Base-by-base conservation (phyloP, 2,113 vertebrate species). In the Urocolius indicus region DNA sequence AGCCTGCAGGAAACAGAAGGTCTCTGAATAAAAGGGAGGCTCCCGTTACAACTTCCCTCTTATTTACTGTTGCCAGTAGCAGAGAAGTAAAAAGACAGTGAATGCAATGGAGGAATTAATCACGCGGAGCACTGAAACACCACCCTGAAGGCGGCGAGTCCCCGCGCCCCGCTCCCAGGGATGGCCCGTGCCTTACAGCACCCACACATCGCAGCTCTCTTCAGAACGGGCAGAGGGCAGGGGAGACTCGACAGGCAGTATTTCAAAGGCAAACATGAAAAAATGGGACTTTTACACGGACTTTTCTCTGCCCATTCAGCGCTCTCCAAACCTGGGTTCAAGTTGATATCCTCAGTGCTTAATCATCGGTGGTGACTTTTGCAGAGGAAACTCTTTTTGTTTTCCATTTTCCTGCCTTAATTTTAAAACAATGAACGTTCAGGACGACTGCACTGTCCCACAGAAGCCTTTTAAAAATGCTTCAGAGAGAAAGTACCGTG, bases 1-100 rank as follows among this genome's bases (percentile, higher is more conserved):
- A 96, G 87, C 88, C 76, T 93, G 92, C 93, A 95, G 96, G 96
- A 97, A 97, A 96, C 94, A 95, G 92, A 93, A 96, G 94, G 94
- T 84, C 90, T 90, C 92, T 84, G 92, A 95, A 94, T 91, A 95
- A 96, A 94, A 92, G 83, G 75, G 93, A 96, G 93, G 85, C 93
- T 97, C 95, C 90, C 88, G 85, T 95, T 96, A 95, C 94, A 95
- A 90, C 94, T 96, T 96, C 93, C 90, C 85, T 94, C 91, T 96
- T 96, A 95, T 89, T 95, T 95, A 97, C 94, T 92, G 90, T 93
- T 97, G 92, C 93, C 94, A 91, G 93, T 90, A 94, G 95, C 94
- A 90, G 75, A 94, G 92, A 88, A 96, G 92, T 83, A 74, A 88
- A 77, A 93, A 71, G 90, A 94, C 90, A 90, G 80, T 94, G 90